Evolutionary conservation across 2,888 invertebrate genomes (phyloP).

Genomic region (Cephonodes hylas): DNA sequence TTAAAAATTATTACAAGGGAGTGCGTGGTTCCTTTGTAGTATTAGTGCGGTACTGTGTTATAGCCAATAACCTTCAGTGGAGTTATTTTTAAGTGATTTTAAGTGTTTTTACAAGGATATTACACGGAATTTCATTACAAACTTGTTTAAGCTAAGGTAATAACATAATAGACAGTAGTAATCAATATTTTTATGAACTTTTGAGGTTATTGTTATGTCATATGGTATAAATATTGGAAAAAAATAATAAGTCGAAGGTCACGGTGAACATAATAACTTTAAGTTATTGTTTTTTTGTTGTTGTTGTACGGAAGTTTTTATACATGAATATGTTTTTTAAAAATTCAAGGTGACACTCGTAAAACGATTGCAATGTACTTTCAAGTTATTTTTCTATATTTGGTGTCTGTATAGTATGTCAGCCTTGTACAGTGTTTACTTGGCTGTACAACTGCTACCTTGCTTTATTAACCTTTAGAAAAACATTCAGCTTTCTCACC

Average conservation of each 20-base stretch:
- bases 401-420: background rate
- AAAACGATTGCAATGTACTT: too few relatives aligned
- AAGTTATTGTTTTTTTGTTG: background rate
- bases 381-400: too few relatives aligned
- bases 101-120: background rate
- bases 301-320: background rate
- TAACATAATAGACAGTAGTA: background rate
- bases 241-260: background rate
- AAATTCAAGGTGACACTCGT: background rate
- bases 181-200: background rate
- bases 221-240: background rate
- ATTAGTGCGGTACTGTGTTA: background rate
- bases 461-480: background rate
- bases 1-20: background rate
- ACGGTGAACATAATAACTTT: background rate
- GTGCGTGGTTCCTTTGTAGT: background rate
- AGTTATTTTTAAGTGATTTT: background rate
- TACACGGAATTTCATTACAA: background rate
- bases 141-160: background rate
- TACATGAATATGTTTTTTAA: background rate
- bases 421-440: background rate
- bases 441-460: background rate
- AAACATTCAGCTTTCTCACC: too few relatives aligned
- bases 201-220: constrained; percentile 15
- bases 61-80: background rate